phyloP scores from a whole-genome alignment of 2,797 vertebrate genomes.

The Sebastes jordani region DNA sequence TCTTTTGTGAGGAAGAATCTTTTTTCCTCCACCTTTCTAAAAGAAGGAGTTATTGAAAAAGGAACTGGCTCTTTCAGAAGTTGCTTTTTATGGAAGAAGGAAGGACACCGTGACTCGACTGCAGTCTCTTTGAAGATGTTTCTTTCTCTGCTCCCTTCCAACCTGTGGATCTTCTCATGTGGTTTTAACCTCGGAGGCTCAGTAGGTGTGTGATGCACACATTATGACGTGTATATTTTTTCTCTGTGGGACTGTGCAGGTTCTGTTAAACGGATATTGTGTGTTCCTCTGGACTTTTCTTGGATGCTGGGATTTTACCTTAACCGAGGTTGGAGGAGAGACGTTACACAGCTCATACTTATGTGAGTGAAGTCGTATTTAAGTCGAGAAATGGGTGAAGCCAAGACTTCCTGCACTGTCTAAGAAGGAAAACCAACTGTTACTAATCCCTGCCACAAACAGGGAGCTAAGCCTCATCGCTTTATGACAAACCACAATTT shows the following conservation, averaged over 20 bases:
- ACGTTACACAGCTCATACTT: slow-evolving; percentile 17
- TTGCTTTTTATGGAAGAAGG: slow-evolving; percentile 58
- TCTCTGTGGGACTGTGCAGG: slow-evolving; percentile 34
- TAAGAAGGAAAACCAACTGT: slow-evolving; percentile 34
- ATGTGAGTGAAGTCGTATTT: slow-evolving; percentile 33
- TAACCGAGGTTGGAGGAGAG: slow-evolving; percentile 18
- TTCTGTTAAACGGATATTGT: slow-evolving; percentile 46
- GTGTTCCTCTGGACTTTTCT: slow-evolving; percentile 44
- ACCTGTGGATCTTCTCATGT: slow-evolving; percentile 50
- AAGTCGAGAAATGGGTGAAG: slow-evolving; percentile 8
- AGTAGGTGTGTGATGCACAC: slow-evolving; percentile 31
- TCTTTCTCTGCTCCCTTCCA: slow-evolving; percentile 33
- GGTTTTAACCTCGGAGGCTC: slow-evolving; percentile 53
- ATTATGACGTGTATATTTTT: slow-evolving; percentile 52
- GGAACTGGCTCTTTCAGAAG: slow-evolving; percentile 55
- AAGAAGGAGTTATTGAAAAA: slow-evolving; percentile 59
- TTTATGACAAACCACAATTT: slow-evolving; percentile 54
- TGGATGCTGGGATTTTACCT: slow-evolving; percentile 23
- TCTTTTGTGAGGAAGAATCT: slow-evolving; percentile 49
- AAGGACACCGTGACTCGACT: slow-evolving; percentile 49
- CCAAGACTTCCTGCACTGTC: slow-evolving; percentile 9
- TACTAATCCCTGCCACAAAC: slow-evolving; percentile 31
- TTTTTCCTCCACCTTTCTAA: slow-evolving; percentile 40
- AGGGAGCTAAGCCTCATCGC: slow-evolving; percentile 40
- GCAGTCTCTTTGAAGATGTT: slow-evolving; percentile 53